Base-by-base conservation (phyloP, 92 coral and sea anemone species). In the Actinostola sp. region DNA sequence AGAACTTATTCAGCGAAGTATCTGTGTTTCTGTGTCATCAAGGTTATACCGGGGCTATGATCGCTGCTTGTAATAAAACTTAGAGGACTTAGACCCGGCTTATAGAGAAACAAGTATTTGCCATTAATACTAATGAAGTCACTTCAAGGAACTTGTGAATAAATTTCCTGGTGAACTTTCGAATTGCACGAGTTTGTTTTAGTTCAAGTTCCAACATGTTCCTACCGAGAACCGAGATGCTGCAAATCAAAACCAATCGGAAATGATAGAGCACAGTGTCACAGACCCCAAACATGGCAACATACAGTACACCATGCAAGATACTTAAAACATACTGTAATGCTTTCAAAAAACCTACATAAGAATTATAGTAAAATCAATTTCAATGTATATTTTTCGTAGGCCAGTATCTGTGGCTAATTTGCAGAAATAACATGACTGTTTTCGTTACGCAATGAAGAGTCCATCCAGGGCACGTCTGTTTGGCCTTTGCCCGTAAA, bases 401-500 rank as follows among this genome's bases (percentile, higher is more conserved):
- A n/a, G n/a, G n/a, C n/a, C n/a, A n/a, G n/a, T n/a, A n/a, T n/a
- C n/a, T n/a, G n/a, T n/a, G n/a, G n/a, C n/a, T 36, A 36, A 36
- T 36, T 36, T 36, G 42, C 6, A 36, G 42, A 36, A 36, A 36
- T 36, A 36, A 36, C 25, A 1, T 20, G 27, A 53, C 7, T 53
- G 7, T 53, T 53, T 46, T 16, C 42, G 54, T 66, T 42, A 66
- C 72, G 72, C 72, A 66, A 66, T 51, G 15, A 38, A 7, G 7
- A 1, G 38, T 29, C 72, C 72, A 30, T 66, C 42, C 72, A 32
- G 78, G 57, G 56, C 78, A 72, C 42, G 78, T 59, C 50, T 20
- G 20, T 60, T 72, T 57, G 68, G 55, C 64, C 68, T 72, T 72
- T 72, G 78, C 25, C 78, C 80, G 25, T 28, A 29, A 62, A 31